phyloP scores from a whole-genome alignment of 2,888 invertebrate genomes.

The Athalia cordata region DNA sequence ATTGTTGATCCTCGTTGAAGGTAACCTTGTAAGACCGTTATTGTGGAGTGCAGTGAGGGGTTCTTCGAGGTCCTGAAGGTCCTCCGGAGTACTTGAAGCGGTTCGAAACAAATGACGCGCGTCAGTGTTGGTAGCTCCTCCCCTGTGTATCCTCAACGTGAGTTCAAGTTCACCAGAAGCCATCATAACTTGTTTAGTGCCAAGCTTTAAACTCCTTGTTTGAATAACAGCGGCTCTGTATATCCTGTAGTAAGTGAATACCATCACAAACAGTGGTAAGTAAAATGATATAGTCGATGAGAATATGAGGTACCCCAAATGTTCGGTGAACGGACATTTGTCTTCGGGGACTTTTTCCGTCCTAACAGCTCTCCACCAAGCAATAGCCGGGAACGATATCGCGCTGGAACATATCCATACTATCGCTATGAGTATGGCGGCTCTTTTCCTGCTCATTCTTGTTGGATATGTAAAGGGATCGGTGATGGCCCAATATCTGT shows the following conservation, averaged over 20 bases:
- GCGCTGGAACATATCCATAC: conserved; percentile 98
- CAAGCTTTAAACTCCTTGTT: conserved; percentile 91
- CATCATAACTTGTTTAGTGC: conserved; percentile 92
- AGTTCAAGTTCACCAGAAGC: conserved; percentile 90
- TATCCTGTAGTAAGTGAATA: conserved; percentile 97
- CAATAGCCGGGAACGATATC: conserved; percentile 98
- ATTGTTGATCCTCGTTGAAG: conserved; percentile 81
- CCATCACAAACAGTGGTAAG: conserved; percentile 96
- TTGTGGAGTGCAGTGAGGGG: conserved; percentile 86
- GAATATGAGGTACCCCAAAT: conserved; percentile 96
- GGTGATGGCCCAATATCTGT: conserved; percentile 99
- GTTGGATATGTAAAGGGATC: conserved; percentile 98
- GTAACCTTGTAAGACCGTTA: conserved; percentile 83
- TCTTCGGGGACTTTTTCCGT: conserved; percentile 87
- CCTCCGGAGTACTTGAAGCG: conserved; percentile 68
- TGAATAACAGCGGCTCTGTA: conserved; percentile 96
- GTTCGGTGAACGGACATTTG: conserved; percentile 97
- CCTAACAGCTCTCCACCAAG: conserved; percentile 94
- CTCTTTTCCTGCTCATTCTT: conserved; percentile 92
- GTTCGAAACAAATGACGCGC: conserved; percentile 68
- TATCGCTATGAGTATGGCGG: conserved; percentile 90
- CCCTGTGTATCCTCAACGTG: conserved; percentile 94
- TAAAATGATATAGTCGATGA: conserved; percentile 99
- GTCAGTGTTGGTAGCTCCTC: conserved; percentile 80
- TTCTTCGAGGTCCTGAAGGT: conserved; percentile 78